Percentiles rank a stretch among this genome's conserved stretches.
phyloP scores from a whole-genome alignment of 2,888 invertebrate genomes.

The Pterostichus niger region DNA sequence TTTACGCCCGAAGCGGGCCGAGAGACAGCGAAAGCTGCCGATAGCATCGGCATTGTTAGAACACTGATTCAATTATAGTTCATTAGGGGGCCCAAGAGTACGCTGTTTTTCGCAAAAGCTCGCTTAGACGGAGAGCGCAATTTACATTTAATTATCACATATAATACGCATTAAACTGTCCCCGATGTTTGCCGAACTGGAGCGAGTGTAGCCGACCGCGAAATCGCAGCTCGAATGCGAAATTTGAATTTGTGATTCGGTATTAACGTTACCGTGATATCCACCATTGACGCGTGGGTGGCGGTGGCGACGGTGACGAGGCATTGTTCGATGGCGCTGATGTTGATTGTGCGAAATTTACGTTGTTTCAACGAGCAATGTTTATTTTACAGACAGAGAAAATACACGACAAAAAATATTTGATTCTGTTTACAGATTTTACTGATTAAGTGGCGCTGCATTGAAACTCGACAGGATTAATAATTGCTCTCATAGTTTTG shows the following conservation, averaged over 20 bases:
- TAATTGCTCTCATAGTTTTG: slow-evolving; percentile 36
- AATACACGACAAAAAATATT: slow-evolving; percentile 46
- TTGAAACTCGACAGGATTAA: slow-evolving; percentile 49
- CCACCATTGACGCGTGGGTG: slow-evolving; percentile 11
- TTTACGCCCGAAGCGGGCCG: slow-evolving; percentile 40
- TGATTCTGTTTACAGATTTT: slow-evolving; percentile 54
- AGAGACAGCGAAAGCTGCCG: slow-evolving; percentile 66
- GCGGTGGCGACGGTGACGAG: not conserved
- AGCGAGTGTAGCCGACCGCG: slow-evolving; percentile 74
- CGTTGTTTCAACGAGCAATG: slow-evolving; percentile 49
- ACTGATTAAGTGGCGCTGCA: slow-evolving; percentile 47
- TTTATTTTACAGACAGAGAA: slow-evolving; percentile 52
- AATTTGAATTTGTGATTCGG: slow-evolving; percentile 75
- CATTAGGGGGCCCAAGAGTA: slow-evolving; percentile 75
- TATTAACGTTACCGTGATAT: slow-evolving; percentile 65
- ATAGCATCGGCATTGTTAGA: slow-evolving; percentile 74
- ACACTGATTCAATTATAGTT: slow-evolving; percentile 76
- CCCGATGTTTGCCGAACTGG: slow-evolving; percentile 71
- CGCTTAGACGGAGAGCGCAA: slow-evolving; percentile 77
- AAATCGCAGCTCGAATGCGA: slow-evolving; percentile 74
- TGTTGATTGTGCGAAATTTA: slow-evolving; percentile 41
- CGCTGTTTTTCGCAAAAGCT: slow-evolving; percentile 76
- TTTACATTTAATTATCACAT: slow-evolving; percentile 78
- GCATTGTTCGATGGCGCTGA: slow-evolving; percentile 23
- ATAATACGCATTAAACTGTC: slow-evolving; percentile 76